Base-by-base conservation (phyloP, 2,888 invertebrate genomes). In the Barypeithes pellucidus region DNA sequence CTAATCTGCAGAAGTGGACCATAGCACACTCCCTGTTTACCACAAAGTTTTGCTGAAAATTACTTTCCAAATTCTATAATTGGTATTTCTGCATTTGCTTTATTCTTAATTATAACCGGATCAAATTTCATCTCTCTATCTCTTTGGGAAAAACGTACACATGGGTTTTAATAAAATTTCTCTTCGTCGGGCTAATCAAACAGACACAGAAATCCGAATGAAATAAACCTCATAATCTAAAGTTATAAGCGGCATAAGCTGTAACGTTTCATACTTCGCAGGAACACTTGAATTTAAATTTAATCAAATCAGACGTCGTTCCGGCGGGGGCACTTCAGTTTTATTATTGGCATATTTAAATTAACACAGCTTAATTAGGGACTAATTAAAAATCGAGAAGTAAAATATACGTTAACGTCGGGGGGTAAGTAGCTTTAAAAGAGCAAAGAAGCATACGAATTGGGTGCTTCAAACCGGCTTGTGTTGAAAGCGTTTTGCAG, bases 291-390 rank as follows among this genome's bases (percentile, higher is more conserved):
- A 57, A 33, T 36, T 57, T 18, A 33, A 57, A 24, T 57, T 57
- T 57, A 57, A 57, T 57, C 33, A 57, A 57, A 14, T 57, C 33
- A 57, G 33, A 54, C 29, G n/a, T 22, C 24, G 2, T 24, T 5
- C 24, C 14, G 16, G 33, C 33, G 9, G 18, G 33, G 0, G 33
- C 36, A 36, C 54, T 57, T 57, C 33, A 57, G 18, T 57, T 57
- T 57, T 57, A 57, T 57, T 57, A 57, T 57, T 57, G 33, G 54
- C 54, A 33, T 16, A 33, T 57, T 57, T 33, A 57, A 33, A 57
- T 18, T 29, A 33, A 16, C 29, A 33, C 16, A 8, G 2, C 14
- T 16, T 18, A 50, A 50, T 24, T 50, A 20, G 50, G 33, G 33
- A 16, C n/a, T 18, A 57, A 57, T 57, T 57, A 57, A 33, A 16